phyloP scores from a whole-genome alignment of 2,797 vertebrate species.

The Lacerta agilis region DNA sequence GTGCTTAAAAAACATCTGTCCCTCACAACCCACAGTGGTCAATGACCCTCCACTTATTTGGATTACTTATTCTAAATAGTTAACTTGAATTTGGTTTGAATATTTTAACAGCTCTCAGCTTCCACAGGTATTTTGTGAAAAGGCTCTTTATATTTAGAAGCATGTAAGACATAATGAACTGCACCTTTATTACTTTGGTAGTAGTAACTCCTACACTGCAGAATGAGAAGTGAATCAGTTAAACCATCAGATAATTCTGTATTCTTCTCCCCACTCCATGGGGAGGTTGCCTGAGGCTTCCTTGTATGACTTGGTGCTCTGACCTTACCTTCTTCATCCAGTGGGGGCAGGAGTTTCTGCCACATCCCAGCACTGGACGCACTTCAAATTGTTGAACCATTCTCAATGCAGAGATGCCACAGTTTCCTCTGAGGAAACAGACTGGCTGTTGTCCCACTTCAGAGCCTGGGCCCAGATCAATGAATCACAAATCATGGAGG shows the following conservation, averaged over 20 bases:
- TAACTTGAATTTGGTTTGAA: neutral
- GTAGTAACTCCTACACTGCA: neutral
- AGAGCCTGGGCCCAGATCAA: neutral
- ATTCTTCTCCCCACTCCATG: neutral
- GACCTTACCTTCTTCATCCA: neutral
- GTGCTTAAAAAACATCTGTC: neutral
- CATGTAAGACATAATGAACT: neutral
- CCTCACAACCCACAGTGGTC: neutral
- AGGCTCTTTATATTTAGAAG: neutral
- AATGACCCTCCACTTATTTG: neutral
- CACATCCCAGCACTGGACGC: neutral
- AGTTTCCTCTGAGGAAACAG: neutral
- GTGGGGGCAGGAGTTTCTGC: neutral
- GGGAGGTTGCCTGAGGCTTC: neutral
- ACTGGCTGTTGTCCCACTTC: neutral
- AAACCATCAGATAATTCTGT: neutral
- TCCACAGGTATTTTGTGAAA: neutral
- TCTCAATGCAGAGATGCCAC: neutral
- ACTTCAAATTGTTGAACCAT: no score
- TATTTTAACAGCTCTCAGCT: neutral
- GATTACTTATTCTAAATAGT: neutral
- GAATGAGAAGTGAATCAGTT: neutral
- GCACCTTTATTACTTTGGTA: neutral
- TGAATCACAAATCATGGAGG: neutral
- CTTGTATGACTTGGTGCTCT: neutral